Percentiles rank a stretch among this genome's conserved stretches.
Evolutionary conservation across 2,888 invertebrate genomes (phyloP).

Genomic region (Andrena marginata): DNA sequence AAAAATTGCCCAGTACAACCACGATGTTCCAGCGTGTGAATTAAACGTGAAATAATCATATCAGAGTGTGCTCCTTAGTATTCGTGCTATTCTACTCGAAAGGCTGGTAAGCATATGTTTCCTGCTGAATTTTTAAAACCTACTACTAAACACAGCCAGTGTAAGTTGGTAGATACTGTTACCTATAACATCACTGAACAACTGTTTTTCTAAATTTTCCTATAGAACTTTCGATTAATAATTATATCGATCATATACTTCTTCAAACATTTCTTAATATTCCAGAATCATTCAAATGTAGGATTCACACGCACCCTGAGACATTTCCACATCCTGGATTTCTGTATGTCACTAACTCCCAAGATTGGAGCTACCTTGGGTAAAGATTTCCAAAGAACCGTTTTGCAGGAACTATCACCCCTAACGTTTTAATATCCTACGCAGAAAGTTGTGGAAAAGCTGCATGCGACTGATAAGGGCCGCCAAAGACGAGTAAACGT

Average conservation of each 20-base stretch:
- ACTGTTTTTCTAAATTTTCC: neutral
- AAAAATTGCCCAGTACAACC: constrained; percentile 20
- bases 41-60: constrained; percentile 44
- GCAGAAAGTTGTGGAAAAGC: neutral
- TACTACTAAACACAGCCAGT: neutral
- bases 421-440: neutral
- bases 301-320: too few species aligned
- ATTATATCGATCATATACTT: neutral
- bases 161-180: neutral
- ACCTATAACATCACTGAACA: neutral
- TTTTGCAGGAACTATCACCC: neutral
- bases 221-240: neutral
- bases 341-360: neutral
- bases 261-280: neutral
- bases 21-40: constrained; percentile 12
- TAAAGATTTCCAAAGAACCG: neutral
- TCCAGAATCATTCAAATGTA: too few species aligned
- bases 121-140: neutral
- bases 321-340: too few species aligned
- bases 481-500: neutral
- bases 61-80: neutral
- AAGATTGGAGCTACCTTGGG: neutral
- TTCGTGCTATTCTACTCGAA: neutral
- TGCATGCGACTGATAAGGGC: neutral
- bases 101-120: neutral